A percentile compares a stretch with the other conserved stretches of the same genome.
Evolutionary conservation across 2,113 vertebrate genomes (phyloP).

Genomic region (Hippocampus abdominalis): DNA sequence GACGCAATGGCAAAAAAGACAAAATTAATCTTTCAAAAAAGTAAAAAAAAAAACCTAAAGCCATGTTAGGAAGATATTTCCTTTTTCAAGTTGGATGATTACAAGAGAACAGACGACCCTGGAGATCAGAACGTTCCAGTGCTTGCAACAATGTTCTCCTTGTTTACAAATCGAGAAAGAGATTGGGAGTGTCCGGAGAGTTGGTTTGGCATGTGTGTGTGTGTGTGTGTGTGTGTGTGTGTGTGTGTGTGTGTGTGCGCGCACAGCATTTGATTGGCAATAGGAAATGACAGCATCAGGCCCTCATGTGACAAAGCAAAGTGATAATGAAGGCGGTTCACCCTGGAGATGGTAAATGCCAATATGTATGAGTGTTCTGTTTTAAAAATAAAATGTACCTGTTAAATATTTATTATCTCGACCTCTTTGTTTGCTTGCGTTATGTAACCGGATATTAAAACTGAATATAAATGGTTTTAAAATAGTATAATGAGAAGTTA

Average conservation of each 20-base stretch:
- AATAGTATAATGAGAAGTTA: background rate
- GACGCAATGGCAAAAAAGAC: background rate
- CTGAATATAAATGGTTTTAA: background rate
- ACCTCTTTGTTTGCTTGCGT: background rate
- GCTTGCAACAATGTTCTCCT: background rate
- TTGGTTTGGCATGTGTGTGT: background rate
- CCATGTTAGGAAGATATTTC: no score
- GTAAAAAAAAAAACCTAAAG: background rate
- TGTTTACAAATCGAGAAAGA: background rate
- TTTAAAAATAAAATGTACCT: conserved; percentile 2
- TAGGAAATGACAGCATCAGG: conserved; percentile 10
- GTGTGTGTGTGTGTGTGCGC: background rate
- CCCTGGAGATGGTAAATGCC: conserved; percentile 23
- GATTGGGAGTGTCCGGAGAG: background rate
- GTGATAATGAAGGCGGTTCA: conserved; percentile 37
- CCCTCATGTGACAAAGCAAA: background rate
- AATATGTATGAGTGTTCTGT: conserved; percentile 23
- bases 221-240: background rate
- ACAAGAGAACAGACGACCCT: no score
- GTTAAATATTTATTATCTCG: background rate
- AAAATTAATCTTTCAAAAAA: background rate
- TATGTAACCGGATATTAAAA: background rate
- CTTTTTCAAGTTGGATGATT: no score
- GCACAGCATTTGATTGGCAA: conserved; percentile 7
- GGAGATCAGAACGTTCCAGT: background rate